A percentile compares a stretch with the other conserved stretches of the same genome.
These are phyloP conservation scores for Oophaga sylvatica DNA, from an alignment of 2,797 vertebrate species.

Conservation along the genomic window DNA sequence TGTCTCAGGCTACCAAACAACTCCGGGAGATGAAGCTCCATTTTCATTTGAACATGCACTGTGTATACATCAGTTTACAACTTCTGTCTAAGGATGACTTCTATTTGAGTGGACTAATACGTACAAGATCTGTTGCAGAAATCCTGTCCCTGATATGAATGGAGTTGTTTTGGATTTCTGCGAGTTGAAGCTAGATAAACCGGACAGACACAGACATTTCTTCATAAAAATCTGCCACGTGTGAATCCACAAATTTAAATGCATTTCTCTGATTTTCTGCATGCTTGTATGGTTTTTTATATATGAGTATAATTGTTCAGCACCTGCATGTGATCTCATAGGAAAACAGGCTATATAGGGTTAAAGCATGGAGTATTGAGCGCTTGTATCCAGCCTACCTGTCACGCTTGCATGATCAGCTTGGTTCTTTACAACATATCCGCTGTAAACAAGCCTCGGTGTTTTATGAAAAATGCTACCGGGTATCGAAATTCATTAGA, in stretches of 20 bases:
- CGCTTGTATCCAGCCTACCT: neutral
- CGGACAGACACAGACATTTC: no score
- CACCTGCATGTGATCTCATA: no score
- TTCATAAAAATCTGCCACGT: no score
- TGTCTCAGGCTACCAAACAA: neutral
- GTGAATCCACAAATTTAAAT: neutral
- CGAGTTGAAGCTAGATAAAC: no score
- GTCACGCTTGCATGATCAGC: neutral
- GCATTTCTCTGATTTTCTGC: neutral
- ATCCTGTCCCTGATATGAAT: no score
- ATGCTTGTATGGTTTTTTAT: neutral
- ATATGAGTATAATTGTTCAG: neutral
- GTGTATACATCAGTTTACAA: neutral
- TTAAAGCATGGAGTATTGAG: neutral
- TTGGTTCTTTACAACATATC: neutral
- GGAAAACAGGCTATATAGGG: neutral
- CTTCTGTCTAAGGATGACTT: neutral
- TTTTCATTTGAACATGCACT: neutral
- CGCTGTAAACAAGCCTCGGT: constrained; percentile 1
- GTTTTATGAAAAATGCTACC: neutral
- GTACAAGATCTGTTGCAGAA: no score
- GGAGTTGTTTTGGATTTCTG: no score
- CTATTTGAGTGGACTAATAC: neutral
- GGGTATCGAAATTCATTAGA: neutral
- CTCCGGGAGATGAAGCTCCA: neutral